phyloP scores from a whole-genome alignment of 1,140 invertebrate genomes.

The Habropoda laboriosa region DNA sequence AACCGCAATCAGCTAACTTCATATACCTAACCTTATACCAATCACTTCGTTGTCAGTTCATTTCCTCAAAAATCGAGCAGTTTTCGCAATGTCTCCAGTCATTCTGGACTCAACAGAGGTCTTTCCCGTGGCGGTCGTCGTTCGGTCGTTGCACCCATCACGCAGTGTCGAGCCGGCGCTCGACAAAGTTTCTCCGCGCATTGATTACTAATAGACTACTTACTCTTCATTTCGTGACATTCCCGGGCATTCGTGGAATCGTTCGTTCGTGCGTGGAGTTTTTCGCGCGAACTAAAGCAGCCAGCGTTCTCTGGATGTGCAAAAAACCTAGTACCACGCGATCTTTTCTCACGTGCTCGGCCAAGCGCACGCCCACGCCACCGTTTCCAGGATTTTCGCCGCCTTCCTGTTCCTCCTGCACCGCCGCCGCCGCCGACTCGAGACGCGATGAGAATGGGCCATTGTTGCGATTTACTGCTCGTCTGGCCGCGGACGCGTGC shows the following conservation, averaged over 20 bases:
- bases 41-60: too few species aligned
- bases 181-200: slow-evolving; percentile 65
- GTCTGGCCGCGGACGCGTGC: background rate
- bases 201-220: slow-evolving; percentile 69
- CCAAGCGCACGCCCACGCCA: slow-evolving; percentile 33
- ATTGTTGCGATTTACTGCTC: slow-evolving; percentile 23
- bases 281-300: background rate
- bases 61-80: too few species aligned
- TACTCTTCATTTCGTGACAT: slow-evolving; percentile 64
- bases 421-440: slow-evolving; percentile 3
- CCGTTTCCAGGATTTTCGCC: slow-evolving; percentile 43
- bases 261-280: slow-evolving; percentile 29
- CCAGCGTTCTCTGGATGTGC: background rate
- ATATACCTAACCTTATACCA: too few species aligned
- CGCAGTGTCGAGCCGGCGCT: slow-evolving; percentile 52
- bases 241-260: slow-evolving; percentile 51
- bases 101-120: too few species aligned
- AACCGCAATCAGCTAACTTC: too few species aligned
- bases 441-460: slow-evolving; percentile 28
- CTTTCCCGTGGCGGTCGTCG: slow-evolving; percentile 35
- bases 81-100: background rate
- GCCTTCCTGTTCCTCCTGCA: slow-evolving; percentile 31
- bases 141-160: slow-evolving; percentile 67
- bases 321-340: slow-evolving; percentile 6
- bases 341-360: slow-evolving; percentile 42